A percentile compares a stretch with the other conserved stretches of the same genome.
phyloP scores from a whole-genome alignment of 2,888 invertebrate genomes.

The Drosophila mulleri region DNA sequence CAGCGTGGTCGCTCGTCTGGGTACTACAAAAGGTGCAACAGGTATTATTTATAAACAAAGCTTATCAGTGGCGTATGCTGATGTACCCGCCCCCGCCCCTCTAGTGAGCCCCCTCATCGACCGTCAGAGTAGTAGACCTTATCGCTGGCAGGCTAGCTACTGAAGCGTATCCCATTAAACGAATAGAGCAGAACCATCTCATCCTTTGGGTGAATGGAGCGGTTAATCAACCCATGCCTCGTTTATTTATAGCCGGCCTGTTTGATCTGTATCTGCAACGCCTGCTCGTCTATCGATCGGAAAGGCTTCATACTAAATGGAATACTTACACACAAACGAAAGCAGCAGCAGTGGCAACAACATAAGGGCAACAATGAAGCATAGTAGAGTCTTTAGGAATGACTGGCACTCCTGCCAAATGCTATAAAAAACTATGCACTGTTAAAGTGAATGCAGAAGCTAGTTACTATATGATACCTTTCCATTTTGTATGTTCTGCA shows the following conservation, averaged over 20 bases:
- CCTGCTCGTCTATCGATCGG: slow-evolving; percentile 12
- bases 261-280: slow-evolving; percentile 50
- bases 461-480: slow-evolving; percentile 33
- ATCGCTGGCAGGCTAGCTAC: slow-evolving; percentile 7
- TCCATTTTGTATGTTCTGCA: slow-evolving; percentile 37
- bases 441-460: neutral
- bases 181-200: slow-evolving; percentile 12
- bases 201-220: slow-evolving; percentile 55
- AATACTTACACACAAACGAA: slow-evolving; percentile 84
- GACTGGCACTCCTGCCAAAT: slow-evolving; percentile 79
- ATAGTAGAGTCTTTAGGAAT: slow-evolving; percentile 81
- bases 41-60: slow-evolving; percentile 62
- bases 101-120: neutral
- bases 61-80: slow-evolving; percentile 44
- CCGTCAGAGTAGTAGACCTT: neutral
- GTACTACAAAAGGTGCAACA: slow-evolving; percentile 61
- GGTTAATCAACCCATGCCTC: slow-evolving; percentile 71
- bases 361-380: slow-evolving; percentile 80
- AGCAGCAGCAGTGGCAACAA: slow-evolving; percentile 79
- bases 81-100: slow-evolving; percentile 1
- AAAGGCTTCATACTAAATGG: neutral
- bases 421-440: slow-evolving; percentile 56
- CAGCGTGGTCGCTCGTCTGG: slow-evolving; percentile 62
- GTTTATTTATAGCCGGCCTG: slow-evolving; percentile 65
- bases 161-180: slow-evolving; percentile 35